These are phyloP conservation scores for Nestor notabilis DNA, from an alignment of 2,113 vertebrate genomes.

Conservation along the genomic window DNA sequence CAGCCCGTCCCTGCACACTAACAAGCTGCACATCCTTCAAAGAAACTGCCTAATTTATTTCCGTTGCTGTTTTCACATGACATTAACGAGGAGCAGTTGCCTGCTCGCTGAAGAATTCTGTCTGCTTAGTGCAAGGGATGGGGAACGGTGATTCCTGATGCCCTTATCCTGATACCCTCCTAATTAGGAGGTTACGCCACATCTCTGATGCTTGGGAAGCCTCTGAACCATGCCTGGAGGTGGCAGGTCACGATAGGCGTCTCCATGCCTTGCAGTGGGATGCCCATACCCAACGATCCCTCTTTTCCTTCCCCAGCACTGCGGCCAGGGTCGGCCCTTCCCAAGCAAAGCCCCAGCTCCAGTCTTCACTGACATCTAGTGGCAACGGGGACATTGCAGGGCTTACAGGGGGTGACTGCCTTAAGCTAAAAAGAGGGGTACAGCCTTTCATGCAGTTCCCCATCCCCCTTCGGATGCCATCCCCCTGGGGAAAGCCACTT, in stretches of 20 bases:
- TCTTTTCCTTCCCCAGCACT: not conserved
- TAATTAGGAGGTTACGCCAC: no score
- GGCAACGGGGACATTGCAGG: not conserved
- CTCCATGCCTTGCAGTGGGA: not conserved
- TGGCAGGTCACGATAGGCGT: not conserved
- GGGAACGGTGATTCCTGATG: rapidly evolving
- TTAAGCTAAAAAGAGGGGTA: not conserved
- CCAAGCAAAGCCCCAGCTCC: not conserved
- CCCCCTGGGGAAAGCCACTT: not conserved
- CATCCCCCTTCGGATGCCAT: not conserved
- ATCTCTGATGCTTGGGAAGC: no score
- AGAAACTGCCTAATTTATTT: not conserved
- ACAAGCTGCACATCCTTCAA: not conserved
- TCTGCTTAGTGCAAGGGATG: not conserved
- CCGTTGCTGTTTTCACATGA: not conserved
- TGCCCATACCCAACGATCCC: not conserved
- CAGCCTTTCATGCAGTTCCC: not conserved
- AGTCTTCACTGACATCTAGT: slow-evolving; percentile 76
- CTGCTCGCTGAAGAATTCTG: not conserved
- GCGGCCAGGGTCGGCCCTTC: not conserved
- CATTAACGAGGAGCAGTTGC: rapidly evolving
- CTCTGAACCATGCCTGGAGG: not conserved
- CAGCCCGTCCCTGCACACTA: not conserved
- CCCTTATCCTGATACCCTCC: no score
- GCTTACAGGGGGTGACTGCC: not conserved